Evolutionary conservation across 2,888 invertebrate genomes (phyloP), one percentile per base, ranked within the genome.

Genomic region (Zhuqinia jingwanae): DNA sequence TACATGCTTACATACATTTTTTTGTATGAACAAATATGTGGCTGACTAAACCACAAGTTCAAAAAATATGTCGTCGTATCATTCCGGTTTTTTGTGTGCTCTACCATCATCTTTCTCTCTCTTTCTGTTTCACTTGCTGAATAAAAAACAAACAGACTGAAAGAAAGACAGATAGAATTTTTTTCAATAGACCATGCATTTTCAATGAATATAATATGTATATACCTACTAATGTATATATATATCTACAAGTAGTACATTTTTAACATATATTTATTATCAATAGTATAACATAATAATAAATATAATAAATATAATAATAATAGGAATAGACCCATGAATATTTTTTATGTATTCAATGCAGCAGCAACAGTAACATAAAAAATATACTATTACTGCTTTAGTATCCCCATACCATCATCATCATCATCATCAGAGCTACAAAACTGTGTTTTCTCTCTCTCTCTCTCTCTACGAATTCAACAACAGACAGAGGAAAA

Each of bases 61-160:
- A n/a, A n/a, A 17, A 73, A 75, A 75, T 15, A 63, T 45, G 42
- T 58, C 60, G 42, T n/a, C 2, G 5, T 47, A 20, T 76, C 36
- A 27, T 76, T 50, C n/a, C 8, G 15, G 17, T 15, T n/a, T 13
- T 45, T 47, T 36, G 68, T 50, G n/a, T n/a, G n/a, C n/a, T n/a
- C n/a, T n/a, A n/a, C n/a, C n/a, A n/a, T 73, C 30, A 17, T 65
- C 10, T 42, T 22, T 27, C 50, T 50, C 30, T 58, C 27, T 68
- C 60, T 8, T 47, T 81, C 47, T n/a, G 20, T 68, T 20, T 81
- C 45, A 2, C 58, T 73, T 22, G 1, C 45, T 13, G 30, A 78
- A 78, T 42, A 50, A 76, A 15, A 58, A 36, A 76, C 63, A 42
- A 65, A 10, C n/a, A n/a, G 17, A 65, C 20, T 78, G 45, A 63